Evolutionary conservation across 2,888 invertebrate genomes (phyloP).

Genomic region (Pandemis corylana): DNA sequence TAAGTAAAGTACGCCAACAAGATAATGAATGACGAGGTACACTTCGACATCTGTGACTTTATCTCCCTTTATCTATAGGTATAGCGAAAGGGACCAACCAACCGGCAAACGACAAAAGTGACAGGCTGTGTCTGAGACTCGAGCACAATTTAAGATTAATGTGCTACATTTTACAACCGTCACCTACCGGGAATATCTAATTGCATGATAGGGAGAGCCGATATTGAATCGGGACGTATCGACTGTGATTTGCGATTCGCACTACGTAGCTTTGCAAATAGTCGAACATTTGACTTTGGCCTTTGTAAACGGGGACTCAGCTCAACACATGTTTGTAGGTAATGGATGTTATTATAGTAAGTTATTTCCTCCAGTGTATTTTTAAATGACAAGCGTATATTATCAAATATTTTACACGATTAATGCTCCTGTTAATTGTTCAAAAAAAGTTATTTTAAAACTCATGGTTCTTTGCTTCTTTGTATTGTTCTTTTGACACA

Average conservation of each 20-base stretch:
- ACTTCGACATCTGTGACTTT: no score
- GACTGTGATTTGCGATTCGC: slow-evolving; percentile 61
- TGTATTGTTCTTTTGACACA: no score
- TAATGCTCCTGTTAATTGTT: no score
- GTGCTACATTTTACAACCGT: not conserved
- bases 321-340: slow-evolving; percentile 57
- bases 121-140: not conserved
- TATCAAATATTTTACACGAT: no score
- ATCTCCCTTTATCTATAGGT: no score
- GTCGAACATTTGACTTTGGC: slow-evolving; percentile 53
- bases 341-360: slow-evolving; percentile 52
- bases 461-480: no score
- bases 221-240: slow-evolving; percentile 32
- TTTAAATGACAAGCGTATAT: no score
- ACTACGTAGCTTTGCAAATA: slow-evolving; percentile 59
- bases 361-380: slow-evolving; percentile 42
- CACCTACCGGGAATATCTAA: not conserved
- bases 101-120: not conserved
- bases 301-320: slow-evolving; percentile 60
- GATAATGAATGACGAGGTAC: no score
- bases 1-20: no score
- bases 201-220: not conserved
- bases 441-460: no score
- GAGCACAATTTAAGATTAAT: not conserved
- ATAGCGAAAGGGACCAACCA: no score